Conservation (phyloP, 2,113 vertebrate genomes). For the Athene cunicularia region DNA sequence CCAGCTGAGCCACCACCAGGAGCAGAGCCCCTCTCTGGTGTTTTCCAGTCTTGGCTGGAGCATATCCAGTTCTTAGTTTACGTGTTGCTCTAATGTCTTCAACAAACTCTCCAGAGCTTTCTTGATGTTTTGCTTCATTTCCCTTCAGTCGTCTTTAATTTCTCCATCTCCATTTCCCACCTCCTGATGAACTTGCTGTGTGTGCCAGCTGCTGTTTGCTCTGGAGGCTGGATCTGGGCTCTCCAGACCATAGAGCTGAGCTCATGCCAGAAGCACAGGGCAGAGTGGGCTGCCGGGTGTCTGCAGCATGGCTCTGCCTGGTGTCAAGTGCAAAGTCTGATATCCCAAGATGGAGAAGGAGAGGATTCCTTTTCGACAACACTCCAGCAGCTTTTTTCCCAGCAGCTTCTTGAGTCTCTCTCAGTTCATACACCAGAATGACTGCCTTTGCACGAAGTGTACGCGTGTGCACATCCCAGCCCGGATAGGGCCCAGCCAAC, state of each 20-base stretch:
- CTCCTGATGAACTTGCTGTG: fast-evolving
- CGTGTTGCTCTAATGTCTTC: background rate
- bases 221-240: background rate
- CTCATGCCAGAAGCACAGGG: fast-evolving
- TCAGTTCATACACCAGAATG: fast-evolving
- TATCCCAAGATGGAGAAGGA: background rate
- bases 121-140: background rate
- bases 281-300: fast-evolving
- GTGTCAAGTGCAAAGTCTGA: background rate
- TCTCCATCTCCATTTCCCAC: fast-evolving
- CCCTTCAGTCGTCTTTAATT: background rate
- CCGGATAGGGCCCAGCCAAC: background rate
- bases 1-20: background rate
- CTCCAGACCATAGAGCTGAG: background rate
- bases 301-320: background rate
- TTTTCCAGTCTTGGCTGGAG: background rate
- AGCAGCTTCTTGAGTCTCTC: background rate
- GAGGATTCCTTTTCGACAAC: background rate
- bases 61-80: background rate
- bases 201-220: background rate
- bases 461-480: fast-evolving
- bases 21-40: background rate
- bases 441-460: fast-evolving
- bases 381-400: background rate
- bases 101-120: background rate